Base-by-base conservation (phyloP, 2,888 invertebrate species). In the Amitus sp. region DNA sequence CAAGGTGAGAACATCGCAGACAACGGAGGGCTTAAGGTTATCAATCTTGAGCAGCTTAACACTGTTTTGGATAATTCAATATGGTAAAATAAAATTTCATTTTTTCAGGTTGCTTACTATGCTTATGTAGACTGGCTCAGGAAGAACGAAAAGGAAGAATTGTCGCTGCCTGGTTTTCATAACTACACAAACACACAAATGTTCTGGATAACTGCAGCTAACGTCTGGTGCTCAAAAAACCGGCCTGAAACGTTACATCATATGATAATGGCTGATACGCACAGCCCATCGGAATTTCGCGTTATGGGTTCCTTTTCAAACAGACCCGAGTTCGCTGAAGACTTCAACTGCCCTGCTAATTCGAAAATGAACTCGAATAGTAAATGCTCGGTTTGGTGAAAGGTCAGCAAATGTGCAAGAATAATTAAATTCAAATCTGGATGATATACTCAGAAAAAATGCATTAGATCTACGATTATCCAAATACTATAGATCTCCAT, bases 41-140 rank as follows among this genome's bases (percentile, higher is more conserved):
- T n/a, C n/a, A n/a, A n/a, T n/a, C n/a, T n/a, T n/a, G n/a, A n/a
- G n/a, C n/a, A n/a, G n/a, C n/a, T n/a, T n/a, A n/a, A n/a, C n/a
- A n/a, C n/a, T n/a, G n/a, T n/a, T n/a, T n/a, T n/a, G n/a, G n/a
- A n/a, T n/a, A n/a, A n/a, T n/a, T n/a, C n/a, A n/a, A n/a, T n/a
- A n/a, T n/a, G n/a, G n/a, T n/a, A n/a, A n/a, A n/a, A n/a, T n/a
- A n/a, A n/a, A n/a, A n/a, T n/a, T n/a, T n/a, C n/a, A n/a, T n/a
- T n/a, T n/a, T n/a, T n/a, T n/a, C n/a, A n/a, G 30, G 30, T 2
- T 10, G 92, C 95, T 0, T 96, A 95, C 82, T 84, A 88, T 64
- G 94, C 94, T 0, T 95, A 94, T 82, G 85, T 88, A 45, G 86
- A 87, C n/a, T 94, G 92, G 92, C 86, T 85, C 0, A 82, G 86